A percentile compares a stretch with the other conserved stretches of the same genome.
These are phyloP conservation scores for Pangasius mekongensis DNA, from an alignment of 2,797 vertebrate genomes.

Conservation along the genomic window DNA sequence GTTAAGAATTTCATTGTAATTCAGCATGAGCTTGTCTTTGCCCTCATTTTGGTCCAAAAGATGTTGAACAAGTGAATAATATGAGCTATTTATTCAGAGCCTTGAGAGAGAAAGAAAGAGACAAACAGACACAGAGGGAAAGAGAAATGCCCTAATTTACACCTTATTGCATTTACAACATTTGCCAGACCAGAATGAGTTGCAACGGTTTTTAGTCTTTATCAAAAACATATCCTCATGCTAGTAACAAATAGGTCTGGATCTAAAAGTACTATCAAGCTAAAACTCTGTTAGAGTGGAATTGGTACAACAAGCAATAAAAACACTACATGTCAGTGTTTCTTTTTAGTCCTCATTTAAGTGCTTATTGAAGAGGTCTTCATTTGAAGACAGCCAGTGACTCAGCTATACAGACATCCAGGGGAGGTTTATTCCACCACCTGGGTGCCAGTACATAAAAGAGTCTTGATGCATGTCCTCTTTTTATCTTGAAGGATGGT, in stretches of 20 bases:
- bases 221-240: background rate
- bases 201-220: background rate
- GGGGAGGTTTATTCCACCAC: background rate
- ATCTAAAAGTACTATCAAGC: background rate
- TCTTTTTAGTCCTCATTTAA: background rate
- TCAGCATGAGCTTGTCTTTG: background rate
- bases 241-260: background rate
- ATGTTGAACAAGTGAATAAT: background rate
- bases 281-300: background rate
- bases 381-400: background rate
- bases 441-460: background rate
- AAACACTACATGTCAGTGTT: background rate
- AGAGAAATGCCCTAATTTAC: background rate
- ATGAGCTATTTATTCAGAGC: background rate
- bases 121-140: background rate
- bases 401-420: background rate
- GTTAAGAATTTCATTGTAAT: background rate
- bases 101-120: background rate
- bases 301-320: background rate
- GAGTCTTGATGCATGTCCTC: too few species aligned
- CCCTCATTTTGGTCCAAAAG: background rate
- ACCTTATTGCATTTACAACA: background rate
- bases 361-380: background rate
- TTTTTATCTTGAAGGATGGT: background rate
- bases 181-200: background rate